Evolutionary conservation across 1,140 invertebrate species (phyloP), one percentile per base, ranked within the genome.

Genomic region (Trialeurodes vaporariorum): DNA sequence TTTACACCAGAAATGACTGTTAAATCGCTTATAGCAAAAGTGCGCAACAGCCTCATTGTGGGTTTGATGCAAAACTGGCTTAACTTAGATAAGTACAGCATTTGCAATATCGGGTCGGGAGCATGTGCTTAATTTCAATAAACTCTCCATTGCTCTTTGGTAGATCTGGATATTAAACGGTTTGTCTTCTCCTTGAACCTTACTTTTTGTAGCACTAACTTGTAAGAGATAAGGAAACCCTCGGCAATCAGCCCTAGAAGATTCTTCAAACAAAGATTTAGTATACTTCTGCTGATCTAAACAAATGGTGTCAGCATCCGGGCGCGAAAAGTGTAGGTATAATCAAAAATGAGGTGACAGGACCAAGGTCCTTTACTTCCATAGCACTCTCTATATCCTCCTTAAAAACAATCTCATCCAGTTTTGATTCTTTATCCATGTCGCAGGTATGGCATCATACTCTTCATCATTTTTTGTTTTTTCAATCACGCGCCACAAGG

Each of bases 291-390:
- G 23, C 25, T 65, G 64, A 59, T 25, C 25, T 23, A 65, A 25
- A 34, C 21, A n/a, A 2, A 65, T 65, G 25, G 22, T 59, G 58
- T 59, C 23, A 17, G 34, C 34, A 49, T 49, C 34, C 17, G 34
- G 34, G 25, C 59, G 58, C 64, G 11, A 9, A 2, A 65, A n/a
- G 26, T 65, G 34, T 25, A 65, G 49, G 25, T 24, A 34, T 59
- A 65, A n/a, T n/a, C n/a, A n/a, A 65, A 25, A 58, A 65, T 24
- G 64, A 58, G 2, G 34, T 65, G 13, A 65, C 26, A 17, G n/a
- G 25, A 34, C 64, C 64, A 9, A 65, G 34, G 26, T 65, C 64
- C 49, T 58, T 65, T 58, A 65, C 59, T 25, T 59, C 2, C 40
- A 65, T 58, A 13, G 21, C 25, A 13, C 25, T 65, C 22, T 59